Evolutionary conservation across 1,140 invertebrate species (phyloP).

Genomic region (Lineus longissimus): DNA sequence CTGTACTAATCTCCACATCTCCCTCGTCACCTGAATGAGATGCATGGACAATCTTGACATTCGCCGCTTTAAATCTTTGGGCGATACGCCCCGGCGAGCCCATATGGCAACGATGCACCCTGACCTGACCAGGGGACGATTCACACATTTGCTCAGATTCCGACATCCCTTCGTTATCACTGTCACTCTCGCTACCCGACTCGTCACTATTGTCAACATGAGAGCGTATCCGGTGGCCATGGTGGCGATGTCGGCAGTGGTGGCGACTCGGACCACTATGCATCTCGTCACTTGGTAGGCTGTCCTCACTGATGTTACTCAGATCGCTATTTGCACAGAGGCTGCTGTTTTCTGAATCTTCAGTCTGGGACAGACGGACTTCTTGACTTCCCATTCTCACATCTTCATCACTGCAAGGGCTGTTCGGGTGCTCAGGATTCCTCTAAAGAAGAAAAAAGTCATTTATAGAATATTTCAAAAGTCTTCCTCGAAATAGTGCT

Average conservation of each 20-base stretch:
- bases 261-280: not conserved
- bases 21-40: too few species aligned
- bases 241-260: not conserved
- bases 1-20: not conserved
- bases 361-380: not conserved
- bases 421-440: not conserved
- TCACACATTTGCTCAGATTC: not conserved
- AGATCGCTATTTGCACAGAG: conserved; percentile 1
- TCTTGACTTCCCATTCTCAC: not conserved
- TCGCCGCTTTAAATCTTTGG: too few species aligned
- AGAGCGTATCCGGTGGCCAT: not conserved
- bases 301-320: conserved; percentile 12
- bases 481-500: too few species aligned
- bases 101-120: too few species aligned
- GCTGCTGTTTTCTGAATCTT: conserved; percentile 10
- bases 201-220: not conserved
- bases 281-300: conserved; percentile 2
- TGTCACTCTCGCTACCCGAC: not conserved
- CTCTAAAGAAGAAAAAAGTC: not conserved
- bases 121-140: too few species aligned
- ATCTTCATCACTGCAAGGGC: conserved; percentile 1
- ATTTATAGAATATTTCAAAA: too few species aligned
- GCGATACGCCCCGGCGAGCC: too few species aligned
- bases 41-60: too few species aligned
- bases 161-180: not conserved